Evolutionary conservation across 2,797 vertebrate genomes (phyloP).

Genomic region (Tamandua tetradactyla): DNA sequence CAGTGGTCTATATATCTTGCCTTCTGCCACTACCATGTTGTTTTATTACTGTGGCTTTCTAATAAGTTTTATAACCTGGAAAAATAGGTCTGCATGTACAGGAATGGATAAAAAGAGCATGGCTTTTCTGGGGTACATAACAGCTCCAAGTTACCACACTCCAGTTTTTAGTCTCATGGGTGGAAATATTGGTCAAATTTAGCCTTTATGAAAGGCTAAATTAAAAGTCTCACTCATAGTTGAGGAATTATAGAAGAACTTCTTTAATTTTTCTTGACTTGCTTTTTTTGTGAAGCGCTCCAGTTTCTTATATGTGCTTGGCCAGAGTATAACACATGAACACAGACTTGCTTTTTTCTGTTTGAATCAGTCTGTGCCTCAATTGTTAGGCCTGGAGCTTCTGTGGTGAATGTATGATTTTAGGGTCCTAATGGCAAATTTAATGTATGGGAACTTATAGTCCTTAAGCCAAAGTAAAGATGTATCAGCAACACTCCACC

Average conservation of each 20-base stretch:
- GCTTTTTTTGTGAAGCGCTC: background rate
- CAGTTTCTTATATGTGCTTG: background rate
- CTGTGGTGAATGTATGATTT: background rate
- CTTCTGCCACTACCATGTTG: too few species aligned
- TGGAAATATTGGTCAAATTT: background rate
- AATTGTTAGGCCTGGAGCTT: background rate
- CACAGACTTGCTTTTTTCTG: background rate
- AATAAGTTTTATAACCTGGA: too few species aligned
- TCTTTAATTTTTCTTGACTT: background rate
- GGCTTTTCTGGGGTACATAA: too few species aligned
- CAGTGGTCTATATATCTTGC: too few species aligned
- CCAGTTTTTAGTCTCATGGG: background rate
- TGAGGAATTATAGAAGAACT: background rate
- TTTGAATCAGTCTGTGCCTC: background rate
- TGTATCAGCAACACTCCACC: background rate
- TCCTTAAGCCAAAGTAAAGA: too few species aligned
- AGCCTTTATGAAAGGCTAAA: background rate
- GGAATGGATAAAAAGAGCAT: too few species aligned
- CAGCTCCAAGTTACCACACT: too few species aligned
- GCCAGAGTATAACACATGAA: background rate
- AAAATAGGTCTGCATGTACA: too few species aligned
- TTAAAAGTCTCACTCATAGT: background rate
- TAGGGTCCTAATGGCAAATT: background rate
- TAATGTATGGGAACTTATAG: background rate
- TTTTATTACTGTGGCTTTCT: too few species aligned